Evolutionary conservation across 2,797 vertebrate genomes (phyloP).

Genomic region (Agapornis canus): DNA sequence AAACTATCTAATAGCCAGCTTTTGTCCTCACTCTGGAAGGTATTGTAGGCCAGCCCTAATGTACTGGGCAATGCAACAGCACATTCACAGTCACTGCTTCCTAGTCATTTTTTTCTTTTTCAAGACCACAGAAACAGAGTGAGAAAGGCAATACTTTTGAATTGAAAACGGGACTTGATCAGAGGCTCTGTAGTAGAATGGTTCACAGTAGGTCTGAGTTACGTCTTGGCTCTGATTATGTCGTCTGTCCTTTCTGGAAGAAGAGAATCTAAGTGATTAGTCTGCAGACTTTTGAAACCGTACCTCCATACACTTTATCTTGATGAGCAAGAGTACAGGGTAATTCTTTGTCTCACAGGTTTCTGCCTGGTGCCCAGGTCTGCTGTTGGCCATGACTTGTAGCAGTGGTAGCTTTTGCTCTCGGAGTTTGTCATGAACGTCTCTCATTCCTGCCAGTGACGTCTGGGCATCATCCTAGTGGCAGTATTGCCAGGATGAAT

Average conservation of each 20-base stretch:
- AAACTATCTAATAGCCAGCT: background rate
- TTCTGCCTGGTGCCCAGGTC: background rate
- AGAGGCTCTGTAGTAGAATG: background rate
- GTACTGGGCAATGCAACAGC: background rate
- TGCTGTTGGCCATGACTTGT: background rate
- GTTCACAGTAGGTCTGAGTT: background rate
- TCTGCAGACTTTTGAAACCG: background rate
- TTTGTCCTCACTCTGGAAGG: accelerated
- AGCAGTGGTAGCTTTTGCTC: background rate
- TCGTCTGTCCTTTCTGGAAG: background rate
- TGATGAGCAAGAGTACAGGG: constrained; percentile 6
- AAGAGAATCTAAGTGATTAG: background rate
- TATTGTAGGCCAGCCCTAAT: background rate
- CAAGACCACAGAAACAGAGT: background rate
- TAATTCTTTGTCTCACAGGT: background rate
- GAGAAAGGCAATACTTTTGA: background rate
- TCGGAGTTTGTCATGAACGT: background rate
- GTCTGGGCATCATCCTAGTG: background rate
- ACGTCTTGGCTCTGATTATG: background rate
- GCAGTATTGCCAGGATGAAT: background rate
- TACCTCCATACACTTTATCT: background rate
- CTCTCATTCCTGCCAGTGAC: background rate
- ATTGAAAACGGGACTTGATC: background rate
- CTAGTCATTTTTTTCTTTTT: background rate
- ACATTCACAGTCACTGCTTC: background rate